These are phyloP conservation scores for Mixornis gularis DNA, from an alignment of 2,113 vertebrate species.

Conservation along the genomic window DNA sequence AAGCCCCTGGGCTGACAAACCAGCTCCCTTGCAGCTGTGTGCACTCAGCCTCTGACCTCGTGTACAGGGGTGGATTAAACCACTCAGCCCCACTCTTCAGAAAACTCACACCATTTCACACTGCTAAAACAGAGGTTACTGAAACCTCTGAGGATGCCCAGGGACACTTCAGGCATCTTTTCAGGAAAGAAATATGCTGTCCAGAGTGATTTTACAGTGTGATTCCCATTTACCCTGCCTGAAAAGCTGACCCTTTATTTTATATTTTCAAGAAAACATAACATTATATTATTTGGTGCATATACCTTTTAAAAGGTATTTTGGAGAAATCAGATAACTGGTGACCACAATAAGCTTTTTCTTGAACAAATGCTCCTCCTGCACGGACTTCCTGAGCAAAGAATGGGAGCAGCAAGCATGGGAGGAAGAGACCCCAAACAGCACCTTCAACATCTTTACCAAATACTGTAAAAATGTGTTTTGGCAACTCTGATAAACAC, in stretches of 20 bases:
- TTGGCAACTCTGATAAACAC: not conserved
- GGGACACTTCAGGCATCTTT: not conserved
- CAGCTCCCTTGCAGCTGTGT: not conserved
- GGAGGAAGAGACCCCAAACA: not conserved
- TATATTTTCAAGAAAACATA: not conserved
- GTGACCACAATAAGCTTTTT: not conserved
- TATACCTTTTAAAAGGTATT: not conserved
- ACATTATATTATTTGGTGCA: not conserved
- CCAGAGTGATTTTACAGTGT: not conserved
- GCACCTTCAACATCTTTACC: not conserved
- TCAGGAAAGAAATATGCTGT: not conserved
- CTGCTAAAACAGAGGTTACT: not conserved
- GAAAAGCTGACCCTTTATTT: not conserved
- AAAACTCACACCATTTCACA: not conserved
- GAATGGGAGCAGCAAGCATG: not conserved
- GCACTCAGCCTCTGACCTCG: not conserved
- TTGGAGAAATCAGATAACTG: not conserved
- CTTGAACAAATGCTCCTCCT: not conserved
- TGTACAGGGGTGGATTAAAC: not conserved
- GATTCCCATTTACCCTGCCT: not conserved
- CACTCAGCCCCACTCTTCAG: not conserved
- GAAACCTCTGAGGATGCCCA: not conserved
- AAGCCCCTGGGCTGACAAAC: not conserved
- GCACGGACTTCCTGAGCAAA: not conserved
- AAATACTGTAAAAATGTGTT: not conserved